Conservation (phyloP, 1,140 invertebrate genomes). For the Wasmannia auropunctata region DNA sequence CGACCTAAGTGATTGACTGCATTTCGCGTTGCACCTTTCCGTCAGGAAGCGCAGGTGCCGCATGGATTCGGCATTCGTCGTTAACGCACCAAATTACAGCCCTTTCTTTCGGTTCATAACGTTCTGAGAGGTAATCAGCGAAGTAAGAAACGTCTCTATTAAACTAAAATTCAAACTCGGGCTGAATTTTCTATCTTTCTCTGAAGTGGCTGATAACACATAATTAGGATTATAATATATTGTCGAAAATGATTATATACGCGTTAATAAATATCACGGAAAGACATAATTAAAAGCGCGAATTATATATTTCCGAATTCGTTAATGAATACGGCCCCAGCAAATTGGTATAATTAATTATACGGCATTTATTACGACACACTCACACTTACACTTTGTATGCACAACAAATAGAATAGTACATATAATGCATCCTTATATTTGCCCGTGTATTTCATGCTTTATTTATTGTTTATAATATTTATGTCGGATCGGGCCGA, state of each 20-base stretch:
- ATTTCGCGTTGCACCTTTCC: conserved; percentile 20
- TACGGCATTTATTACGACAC: neutral
- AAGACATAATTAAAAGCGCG: conserved; percentile 4
- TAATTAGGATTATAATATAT: neutral
- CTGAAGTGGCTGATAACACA: neutral
- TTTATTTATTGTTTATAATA: conserved; percentile 32
- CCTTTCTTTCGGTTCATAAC: neutral
- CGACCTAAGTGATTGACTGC: conserved; percentile 41
- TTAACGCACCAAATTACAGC: neutral
- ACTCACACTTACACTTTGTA: neutral
- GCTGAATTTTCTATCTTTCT: neutral
- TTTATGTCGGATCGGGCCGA: neutral
- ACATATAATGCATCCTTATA: neutral
- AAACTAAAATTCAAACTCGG: neutral
- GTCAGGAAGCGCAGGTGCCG: neutral
- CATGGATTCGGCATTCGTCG: neutral
- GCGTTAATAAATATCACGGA: neutral
- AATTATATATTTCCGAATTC: conserved; percentile 29
- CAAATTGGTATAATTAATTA: conserved; percentile 30
- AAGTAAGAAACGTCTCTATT: neutral
- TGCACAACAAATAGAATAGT: neutral
- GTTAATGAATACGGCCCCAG: neutral
- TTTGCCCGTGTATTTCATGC: neutral
- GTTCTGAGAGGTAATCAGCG: neutral
- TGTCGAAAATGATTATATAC: no score